These are phyloP conservation scores for Proctacanthus coquilletti DNA, from an alignment of 1,140 invertebrate species.

Conservation along the genomic window DNA sequence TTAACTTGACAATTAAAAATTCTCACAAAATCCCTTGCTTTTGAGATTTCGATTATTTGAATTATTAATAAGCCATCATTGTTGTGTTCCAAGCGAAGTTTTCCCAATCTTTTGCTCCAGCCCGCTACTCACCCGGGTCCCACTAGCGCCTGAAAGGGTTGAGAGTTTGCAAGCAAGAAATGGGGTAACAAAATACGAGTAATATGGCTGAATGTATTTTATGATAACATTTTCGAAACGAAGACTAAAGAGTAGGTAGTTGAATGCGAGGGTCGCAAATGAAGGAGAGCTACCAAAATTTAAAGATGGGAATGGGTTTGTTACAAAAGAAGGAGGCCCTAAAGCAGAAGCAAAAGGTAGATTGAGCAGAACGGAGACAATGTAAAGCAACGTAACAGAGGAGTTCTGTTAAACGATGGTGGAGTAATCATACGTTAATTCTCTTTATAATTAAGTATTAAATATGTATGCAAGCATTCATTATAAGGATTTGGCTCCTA, in stretches of 20 bases:
- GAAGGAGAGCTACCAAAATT: too few relatives aligned
- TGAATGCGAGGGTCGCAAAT: too few relatives aligned
- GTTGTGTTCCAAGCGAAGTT: slow-evolving; percentile 3
- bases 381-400: not conserved
- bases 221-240: slow-evolving; percentile 1
- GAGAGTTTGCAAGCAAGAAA: not conserved
- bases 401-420: not conserved
- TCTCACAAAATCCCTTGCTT: not conserved
- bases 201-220: not conserved
- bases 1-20: slow-evolving; percentile 6
- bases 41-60: slow-evolving; percentile 4
- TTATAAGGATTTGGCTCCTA: too few relatives aligned
- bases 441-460: slow-evolving; percentile 7
- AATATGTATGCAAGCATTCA: slow-evolving; percentile 7
- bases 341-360: not conserved
- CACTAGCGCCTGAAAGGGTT: too few relatives aligned
- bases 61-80: slow-evolving; percentile 6
- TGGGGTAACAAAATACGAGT: not conserved
- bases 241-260: not conserved
- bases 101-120: not conserved
- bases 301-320: not conserved
- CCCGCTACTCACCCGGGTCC: not conserved
- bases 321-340: not conserved
- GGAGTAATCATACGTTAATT: slow-evolving; percentile 3
- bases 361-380: not conserved